A percentile compares a stretch with the other conserved stretches of the same genome.
phyloP scores from a whole-genome alignment of 2,113 vertebrate species.

The Galbula dea region DNA sequence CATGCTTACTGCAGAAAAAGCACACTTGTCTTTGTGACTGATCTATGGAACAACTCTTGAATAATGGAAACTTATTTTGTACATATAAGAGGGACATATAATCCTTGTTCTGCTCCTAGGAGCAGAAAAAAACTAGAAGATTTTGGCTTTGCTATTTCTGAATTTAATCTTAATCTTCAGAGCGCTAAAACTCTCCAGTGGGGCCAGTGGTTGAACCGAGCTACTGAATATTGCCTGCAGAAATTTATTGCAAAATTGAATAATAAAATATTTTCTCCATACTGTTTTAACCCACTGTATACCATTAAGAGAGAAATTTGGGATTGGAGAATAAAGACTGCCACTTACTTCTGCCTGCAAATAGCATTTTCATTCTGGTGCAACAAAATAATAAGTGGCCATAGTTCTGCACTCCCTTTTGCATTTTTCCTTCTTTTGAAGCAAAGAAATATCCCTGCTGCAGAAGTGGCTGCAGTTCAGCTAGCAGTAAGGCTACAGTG shows the following conservation, averaged over 20 bases:
- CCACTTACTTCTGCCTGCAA: background rate
- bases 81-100: conserved; percentile 6
- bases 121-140: conserved; percentile 59
- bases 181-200: conserved; percentile 51
- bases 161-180: conserved; percentile 58
- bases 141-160: conserved; percentile 51
- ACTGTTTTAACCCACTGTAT: background rate
- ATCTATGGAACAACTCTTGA: conserved; percentile 58
- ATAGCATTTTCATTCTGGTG: background rate
- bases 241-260: conserved; percentile 37
- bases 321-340: background rate
- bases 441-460: background rate
- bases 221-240: conserved; percentile 53
- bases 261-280: conserved; percentile 2
- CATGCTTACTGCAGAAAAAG: conserved; percentile 47
- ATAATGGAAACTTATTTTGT: conserved; percentile 61
- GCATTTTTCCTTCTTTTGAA: background rate
- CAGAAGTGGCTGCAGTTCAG: background rate
- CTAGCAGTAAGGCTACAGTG: background rate
- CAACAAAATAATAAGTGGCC: background rate
- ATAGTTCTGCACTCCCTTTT: background rate
- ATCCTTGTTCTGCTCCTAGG: conserved; percentile 6
- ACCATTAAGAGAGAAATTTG: background rate
- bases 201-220: conserved; percentile 35
- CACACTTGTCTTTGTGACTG: conserved; percentile 54